Evolutionary conservation across 1,140 invertebrate genomes (phyloP), one percentile per base, ranked within the genome.

Genomic region (Leptinotarsa texana): DNA sequence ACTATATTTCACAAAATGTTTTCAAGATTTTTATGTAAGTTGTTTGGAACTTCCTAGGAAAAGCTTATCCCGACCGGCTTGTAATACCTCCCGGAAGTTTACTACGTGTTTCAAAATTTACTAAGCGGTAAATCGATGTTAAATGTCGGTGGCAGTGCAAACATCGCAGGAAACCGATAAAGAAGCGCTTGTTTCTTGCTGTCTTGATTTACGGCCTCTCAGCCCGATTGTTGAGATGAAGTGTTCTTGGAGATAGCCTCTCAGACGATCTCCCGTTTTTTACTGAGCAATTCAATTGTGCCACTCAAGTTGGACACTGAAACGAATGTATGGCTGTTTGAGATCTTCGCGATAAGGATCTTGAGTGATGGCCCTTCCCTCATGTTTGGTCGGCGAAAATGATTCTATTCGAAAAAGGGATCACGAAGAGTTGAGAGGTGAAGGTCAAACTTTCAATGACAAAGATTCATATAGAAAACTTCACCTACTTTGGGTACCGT

Each of bases 61-160:
- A 65, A 65, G 27, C 63, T 65, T 17, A 57, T 57, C 51, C 51
- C 1, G 0, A 65, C n/a, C n/a, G 15, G 27, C 22, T 65, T 65
- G 63, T 65, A 33, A 65, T 65, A 65, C 63, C 21, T 65, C 21
- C 4, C 63, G 4, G 63, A 33, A 65, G 22, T 65, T 65, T 65
- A 33, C 63, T 24, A 65, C 63, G 27, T 65, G 63, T 33, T 65
- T 65, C 63, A 33, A 65, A 65, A 65, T 65, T 65, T 65, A 65
- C 63, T 65, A 65, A 65, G 63, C 63, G 63, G 63, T 65, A 65
- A 65, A 65, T 65, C 63, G 63, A 65, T 65, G 63, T 65, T 22
- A 65, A 65, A 65, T 65, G 63, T 65, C 63, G 63, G 63, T 33
- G 63, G 21, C 63, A 65, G 63, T 21, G 63, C 63, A 24, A 65